phyloP scores from a whole-genome alignment of 2,797 vertebrate species.

The Microctenopoma stevenorrisi region DNA sequence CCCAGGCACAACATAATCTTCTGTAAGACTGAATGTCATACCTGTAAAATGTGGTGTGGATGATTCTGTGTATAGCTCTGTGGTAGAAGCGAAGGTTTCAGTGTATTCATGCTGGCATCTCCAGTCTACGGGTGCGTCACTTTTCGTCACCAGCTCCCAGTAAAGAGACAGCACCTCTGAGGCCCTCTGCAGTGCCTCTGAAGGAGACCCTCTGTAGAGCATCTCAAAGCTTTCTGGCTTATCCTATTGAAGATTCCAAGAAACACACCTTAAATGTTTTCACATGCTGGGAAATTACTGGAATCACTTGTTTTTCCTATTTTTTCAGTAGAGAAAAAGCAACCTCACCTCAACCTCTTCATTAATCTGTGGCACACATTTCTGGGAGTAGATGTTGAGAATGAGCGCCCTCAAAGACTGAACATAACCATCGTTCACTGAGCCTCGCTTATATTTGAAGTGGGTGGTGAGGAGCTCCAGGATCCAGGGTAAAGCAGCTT shows the following conservation, averaged over 20 bases:
- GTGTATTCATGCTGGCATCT: slow-evolving; percentile 81
- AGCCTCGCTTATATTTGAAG: slow-evolving; percentile 80
- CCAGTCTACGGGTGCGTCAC: slow-evolving; percentile 79
- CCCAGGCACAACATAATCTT: slow-evolving; percentile 22
- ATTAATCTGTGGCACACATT: slow-evolving; percentile 83
- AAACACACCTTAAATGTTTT: slow-evolving; percentile 32
- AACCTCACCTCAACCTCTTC: slow-evolving; percentile 83
- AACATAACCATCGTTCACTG: slow-evolving; percentile 80
- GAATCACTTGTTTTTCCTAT: neutral
- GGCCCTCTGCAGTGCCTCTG: slow-evolving; percentile 77
- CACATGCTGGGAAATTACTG: neutral
- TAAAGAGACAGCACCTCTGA: slow-evolving; percentile 80
- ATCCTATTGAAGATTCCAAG: slow-evolving; percentile 65
- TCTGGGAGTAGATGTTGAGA: slow-evolving; percentile 85
- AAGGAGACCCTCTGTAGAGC: slow-evolving; percentile 74
- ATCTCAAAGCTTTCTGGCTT: slow-evolving; percentile 81
- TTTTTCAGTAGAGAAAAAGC: neutral
- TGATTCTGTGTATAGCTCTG: slow-evolving; percentile 55
- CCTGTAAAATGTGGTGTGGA: slow-evolving; percentile 64
- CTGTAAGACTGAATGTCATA: slow-evolving; percentile 39
- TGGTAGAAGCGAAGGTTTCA: slow-evolving; percentile 60
- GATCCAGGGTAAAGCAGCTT: slow-evolving; percentile 84
- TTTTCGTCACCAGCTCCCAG: slow-evolving; percentile 79
- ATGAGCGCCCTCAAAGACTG: slow-evolving; percentile 79
- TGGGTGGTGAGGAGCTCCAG: slow-evolving; percentile 82